A percentile compares a stretch with the other conserved stretches of the same genome.
phyloP scores from a whole-genome alignment of 2,113 vertebrate species.

The Turdus rufiventris region DNA sequence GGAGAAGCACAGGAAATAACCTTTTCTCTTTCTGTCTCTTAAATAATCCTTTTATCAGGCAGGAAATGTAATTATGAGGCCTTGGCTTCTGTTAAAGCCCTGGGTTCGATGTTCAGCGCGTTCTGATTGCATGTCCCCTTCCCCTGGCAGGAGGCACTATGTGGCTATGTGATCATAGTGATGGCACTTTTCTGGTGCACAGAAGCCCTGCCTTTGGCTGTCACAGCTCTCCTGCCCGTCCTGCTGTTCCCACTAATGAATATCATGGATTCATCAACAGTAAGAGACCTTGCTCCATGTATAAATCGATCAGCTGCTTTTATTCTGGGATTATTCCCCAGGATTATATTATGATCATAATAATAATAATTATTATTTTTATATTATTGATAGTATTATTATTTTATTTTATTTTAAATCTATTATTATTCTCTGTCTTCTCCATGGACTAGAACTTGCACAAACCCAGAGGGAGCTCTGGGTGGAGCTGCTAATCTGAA shows the following conservation, averaged over 20 bases:
- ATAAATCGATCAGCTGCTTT: neutral
- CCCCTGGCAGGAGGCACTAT: slow-evolving; percentile 77
- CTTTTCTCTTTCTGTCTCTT: neutral
- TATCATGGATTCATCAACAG: slow-evolving; percentile 83
- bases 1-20: neutral
- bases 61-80: neutral
- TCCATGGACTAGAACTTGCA: neutral
- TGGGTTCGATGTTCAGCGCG: neutral
- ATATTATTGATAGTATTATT: neutral
- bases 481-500: neutral
- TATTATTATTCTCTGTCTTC: neutral
- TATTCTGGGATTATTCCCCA: neutral
- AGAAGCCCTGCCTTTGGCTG: slow-evolving; percentile 86
- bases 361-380: neutral
- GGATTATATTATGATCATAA: too few relatives aligned
- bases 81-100: neutral
- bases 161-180: slow-evolving; percentile 84
- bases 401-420: neutral
- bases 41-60: neutral
- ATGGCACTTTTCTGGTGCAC: slow-evolving; percentile 94
- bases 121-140: neutral
- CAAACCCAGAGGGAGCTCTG: neutral
- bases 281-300: slow-evolving; percentile 34
- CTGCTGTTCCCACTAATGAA: slow-evolving; percentile 89
- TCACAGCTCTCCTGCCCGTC: slow-evolving; percentile 86